Base-by-base conservation (phyloP, 2,888 invertebrate species). In the Meganola albula region DNA sequence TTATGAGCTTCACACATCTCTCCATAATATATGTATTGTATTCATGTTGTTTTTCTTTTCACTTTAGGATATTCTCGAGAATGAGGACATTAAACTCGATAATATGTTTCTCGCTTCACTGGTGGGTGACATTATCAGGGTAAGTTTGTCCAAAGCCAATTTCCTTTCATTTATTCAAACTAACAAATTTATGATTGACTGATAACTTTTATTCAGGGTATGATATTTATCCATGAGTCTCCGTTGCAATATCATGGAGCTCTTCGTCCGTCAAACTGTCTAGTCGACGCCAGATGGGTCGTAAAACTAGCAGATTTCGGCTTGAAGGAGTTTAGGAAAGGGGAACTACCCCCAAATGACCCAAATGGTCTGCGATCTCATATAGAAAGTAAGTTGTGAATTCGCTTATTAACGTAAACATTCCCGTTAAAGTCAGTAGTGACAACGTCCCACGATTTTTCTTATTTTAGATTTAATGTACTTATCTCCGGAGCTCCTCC, bases 51-150 rank as follows among this genome's bases (percentile, higher is more conserved):
- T 18, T 12, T 31, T 30, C 27, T 24, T 34, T 48, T 23, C 47
- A 44, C 60, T 63, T 26, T 83, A 95, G 93, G 95, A 99, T 74
- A 95, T 98, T 56, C 84, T 99, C 37, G 95, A 96, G 67, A 98
- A 98, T 71, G 95, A 96, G 64, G 97, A 98, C 71, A 93, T 98
- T 48, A 97, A 97, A 79, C 85, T 98, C 62, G 98, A 98, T 76
- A 94, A 94, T 64, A 96, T 98, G 94, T 98, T 98, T 74, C 92
- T 96, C 49, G 97, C 98, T 12, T 98, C 98, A 4, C 89, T 98
- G 46, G 93, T 98, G 8, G 96, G 94, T 33, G 98, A 98, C 77
- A 94, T 99, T 48, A 92, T 98, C 59, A 90, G 96, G 87, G 98
- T 97, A 85, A 89, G 90, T 82, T n/a, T n/a, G n/a, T n/a, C n/a